Conservation (phyloP, 2,888 invertebrate genomes). For the Actias luna region DNA sequence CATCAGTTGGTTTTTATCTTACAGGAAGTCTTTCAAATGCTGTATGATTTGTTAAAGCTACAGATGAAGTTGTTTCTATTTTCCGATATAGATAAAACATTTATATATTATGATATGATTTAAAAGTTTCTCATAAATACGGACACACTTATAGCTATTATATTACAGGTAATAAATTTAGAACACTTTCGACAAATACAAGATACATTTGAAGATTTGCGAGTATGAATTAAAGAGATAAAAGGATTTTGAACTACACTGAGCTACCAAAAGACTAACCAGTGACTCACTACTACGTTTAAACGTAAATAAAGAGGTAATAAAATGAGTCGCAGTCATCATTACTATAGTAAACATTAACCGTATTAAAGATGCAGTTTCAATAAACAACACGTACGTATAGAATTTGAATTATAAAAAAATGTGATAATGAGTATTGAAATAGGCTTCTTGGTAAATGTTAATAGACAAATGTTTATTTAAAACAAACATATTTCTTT, state of each 20-base stretch:
- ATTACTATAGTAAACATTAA: slow-evolving; percentile 1
- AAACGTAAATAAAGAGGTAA: slow-evolving; percentile 6
- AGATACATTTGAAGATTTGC: background rate
- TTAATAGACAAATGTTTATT: background rate
- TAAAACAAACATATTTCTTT: background rate
- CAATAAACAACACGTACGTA: background rate
- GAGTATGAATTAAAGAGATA: background rate
- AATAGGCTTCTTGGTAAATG: background rate
- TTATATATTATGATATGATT: too few species aligned
- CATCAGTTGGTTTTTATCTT: background rate
- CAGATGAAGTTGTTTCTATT: too few species aligned
- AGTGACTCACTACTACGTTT: slow-evolving; percentile 9
- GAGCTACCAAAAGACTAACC: slow-evolving; percentile 1
- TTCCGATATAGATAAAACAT: too few species aligned
- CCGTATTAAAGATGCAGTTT: slow-evolving; percentile 7
- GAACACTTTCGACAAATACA: background rate
- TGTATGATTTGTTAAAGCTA: background rate
- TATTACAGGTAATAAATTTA: background rate
- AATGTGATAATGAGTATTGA: background rate
- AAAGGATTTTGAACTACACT: background rate
- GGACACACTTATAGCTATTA: background rate
- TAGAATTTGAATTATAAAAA: background rate
- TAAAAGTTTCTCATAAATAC: background rate
- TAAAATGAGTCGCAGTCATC: slow-evolving; percentile 8
- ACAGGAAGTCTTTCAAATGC: background rate